phyloP scores from a whole-genome alignment of 2,113 vertebrate species.

The Barnardius zonarius region DNA sequence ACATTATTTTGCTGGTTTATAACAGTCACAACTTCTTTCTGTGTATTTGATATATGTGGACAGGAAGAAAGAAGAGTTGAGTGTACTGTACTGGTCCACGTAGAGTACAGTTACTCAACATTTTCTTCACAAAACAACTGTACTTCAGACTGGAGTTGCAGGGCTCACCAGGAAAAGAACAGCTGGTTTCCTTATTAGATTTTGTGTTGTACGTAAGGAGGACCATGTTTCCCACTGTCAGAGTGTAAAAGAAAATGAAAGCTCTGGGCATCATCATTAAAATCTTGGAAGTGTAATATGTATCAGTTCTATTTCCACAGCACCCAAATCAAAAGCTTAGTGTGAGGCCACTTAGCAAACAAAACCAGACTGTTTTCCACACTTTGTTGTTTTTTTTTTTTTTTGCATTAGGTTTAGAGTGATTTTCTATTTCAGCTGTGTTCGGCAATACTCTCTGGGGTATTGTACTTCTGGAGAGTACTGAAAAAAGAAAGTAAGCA shows the following conservation, averaged over 20 bases:
- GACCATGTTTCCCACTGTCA: conserved; percentile 76
- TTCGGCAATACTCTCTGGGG: background rate
- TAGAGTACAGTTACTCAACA: conserved; percentile 21
- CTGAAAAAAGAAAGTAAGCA: background rate
- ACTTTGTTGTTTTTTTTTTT: conserved; percentile 28
- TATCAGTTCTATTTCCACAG: conserved; percentile 72
- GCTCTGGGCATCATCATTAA: conserved; percentile 83
- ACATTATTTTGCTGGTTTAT: conserved; percentile 59
- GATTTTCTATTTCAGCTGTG: background rate
- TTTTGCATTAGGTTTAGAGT: conserved; percentile 25
- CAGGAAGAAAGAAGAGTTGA: conserved; percentile 3
- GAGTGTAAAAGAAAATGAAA: conserved; percentile 78
- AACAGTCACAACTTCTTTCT: conserved; percentile 25
- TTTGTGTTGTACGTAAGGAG: conserved; percentile 80
- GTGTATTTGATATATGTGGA: conserved; percentile 29
- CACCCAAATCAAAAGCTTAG: conserved; percentile 71
- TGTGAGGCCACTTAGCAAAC: conserved; percentile 70
- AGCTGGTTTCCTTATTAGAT: conserved; percentile 82
- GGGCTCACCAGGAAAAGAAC: conserved; percentile 75
- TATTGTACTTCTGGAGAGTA: background rate
- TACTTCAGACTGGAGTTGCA: conserved; percentile 49
- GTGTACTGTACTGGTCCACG: background rate
- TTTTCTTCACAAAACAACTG: conserved; percentile 44
- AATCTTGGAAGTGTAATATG: conserved; percentile 59
- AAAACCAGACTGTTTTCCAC: conserved; percentile 50